Evolutionary conservation across 92 coral and sea anemone genomes (phyloP).

Genomic region (Blastomussa wellsi): DNA sequence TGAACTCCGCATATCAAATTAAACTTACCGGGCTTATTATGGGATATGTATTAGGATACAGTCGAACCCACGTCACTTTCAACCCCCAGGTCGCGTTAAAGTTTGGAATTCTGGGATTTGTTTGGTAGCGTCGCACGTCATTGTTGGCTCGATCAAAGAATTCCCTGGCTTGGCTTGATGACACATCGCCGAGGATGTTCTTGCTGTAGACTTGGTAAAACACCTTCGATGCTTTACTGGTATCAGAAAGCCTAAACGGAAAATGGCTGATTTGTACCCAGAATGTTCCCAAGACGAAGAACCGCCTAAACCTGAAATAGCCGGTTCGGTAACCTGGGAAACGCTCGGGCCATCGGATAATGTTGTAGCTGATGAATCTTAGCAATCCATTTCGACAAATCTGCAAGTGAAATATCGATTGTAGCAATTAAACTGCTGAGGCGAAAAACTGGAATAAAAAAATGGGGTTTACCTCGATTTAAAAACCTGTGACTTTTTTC

Average conservation of each 20-base stretch:
- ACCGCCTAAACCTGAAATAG: slow-evolving; percentile 7
- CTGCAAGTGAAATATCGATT: slow-evolving; percentile 3
- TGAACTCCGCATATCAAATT: not conserved
- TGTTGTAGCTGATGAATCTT: slow-evolving; percentile 4
- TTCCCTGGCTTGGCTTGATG: slow-evolving; percentile 2
- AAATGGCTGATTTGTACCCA: slow-evolving; percentile 39
- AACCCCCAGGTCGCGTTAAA: slow-evolving; percentile 55
- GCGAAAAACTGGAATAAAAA: too few relatives aligned
- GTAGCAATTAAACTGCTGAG: not conserved
- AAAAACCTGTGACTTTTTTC: too few relatives aligned
- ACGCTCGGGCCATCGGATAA: slow-evolving; percentile 34
- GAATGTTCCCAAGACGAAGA: slow-evolving; percentile 45
- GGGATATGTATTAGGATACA: slow-evolving; percentile 14
- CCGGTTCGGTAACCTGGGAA: slow-evolving; percentile 23
- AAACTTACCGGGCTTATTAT: not conserved
- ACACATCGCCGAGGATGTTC: not conserved
- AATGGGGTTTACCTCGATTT: too few relatives aligned
- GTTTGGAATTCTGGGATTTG: slow-evolving; percentile 41
- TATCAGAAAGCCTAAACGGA: slow-evolving; percentile 5
- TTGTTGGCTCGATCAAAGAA: slow-evolving; percentile 51
- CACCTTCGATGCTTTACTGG: slow-evolving; percentile 22
- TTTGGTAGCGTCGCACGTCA: slow-evolving; percentile 52
- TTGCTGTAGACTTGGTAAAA: slow-evolving; percentile 47
- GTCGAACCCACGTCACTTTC: slow-evolving; percentile 65
- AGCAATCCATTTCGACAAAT: slow-evolving; percentile 59